Percentiles rank a stretch among this genome's conserved stretches.
Conservation (phyloP, 2,888 invertebrate genomes). For the Campoplex nolae region DNA sequence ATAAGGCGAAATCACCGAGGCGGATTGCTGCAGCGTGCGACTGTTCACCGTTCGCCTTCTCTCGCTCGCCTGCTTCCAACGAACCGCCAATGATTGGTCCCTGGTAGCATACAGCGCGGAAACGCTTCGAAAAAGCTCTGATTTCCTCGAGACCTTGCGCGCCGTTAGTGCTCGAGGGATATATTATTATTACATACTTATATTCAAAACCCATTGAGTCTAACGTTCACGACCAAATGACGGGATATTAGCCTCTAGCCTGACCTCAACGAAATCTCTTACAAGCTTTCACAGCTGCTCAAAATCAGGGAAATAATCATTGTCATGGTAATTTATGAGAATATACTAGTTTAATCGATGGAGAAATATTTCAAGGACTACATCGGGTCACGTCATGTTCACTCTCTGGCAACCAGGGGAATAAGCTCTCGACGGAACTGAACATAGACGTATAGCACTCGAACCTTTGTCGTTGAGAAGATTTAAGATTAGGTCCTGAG, state of each 20-base stretch:
- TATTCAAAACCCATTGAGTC: background rate
- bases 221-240: background rate
- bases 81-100: conserved; percentile 74
- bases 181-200: conserved; percentile 29
- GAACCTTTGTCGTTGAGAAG: background rate
- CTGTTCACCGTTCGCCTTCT: conserved; percentile 4
- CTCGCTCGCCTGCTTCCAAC: conserved; percentile 43
- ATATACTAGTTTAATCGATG: background rate
- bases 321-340: conserved; percentile 13
- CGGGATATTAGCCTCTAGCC: conserved; percentile 18
- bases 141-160: conserved; percentile 44
- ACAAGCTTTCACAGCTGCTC: conserved; percentile 23
- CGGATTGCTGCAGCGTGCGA: conserved; percentile 63
- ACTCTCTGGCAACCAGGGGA: background rate
- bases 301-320: background rate
- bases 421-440: background rate
- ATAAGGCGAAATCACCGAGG: conserved; percentile 76
- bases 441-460: background rate
- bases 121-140: conserved; percentile 41
- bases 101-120: conserved; percentile 10
- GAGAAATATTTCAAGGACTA: background rate
- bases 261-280: background rate
- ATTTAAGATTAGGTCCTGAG: background rate
- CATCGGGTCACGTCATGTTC: background rate
- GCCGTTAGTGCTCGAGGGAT: conserved; percentile 25